phyloP scores from a whole-genome alignment of 1,140 invertebrate genomes.

The Drosophila athabasca region DNA sequence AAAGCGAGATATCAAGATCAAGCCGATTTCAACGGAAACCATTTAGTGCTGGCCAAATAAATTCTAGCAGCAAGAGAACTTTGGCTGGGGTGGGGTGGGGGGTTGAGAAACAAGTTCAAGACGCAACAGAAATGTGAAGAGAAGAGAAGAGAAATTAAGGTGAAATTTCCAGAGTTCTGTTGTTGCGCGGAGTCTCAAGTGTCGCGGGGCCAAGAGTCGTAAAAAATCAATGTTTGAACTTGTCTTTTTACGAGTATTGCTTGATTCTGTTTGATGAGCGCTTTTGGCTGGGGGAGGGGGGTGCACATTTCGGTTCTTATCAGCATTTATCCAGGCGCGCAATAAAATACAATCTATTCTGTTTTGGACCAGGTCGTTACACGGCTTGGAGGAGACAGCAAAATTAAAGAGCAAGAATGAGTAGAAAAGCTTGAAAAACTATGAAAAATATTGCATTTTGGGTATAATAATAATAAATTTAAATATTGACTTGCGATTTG shows the following conservation, averaged over 20 bases:
- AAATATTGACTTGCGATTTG: too few species aligned
- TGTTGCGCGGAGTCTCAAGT: slow-evolving; percentile 29
- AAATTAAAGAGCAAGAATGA: too few species aligned
- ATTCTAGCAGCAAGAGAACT: slow-evolving; percentile 28
- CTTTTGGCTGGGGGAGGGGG: background rate
- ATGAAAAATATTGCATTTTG: too few species aligned
- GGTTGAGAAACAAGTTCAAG: slow-evolving; percentile 43
- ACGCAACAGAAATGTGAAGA: background rate
- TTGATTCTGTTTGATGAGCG: slow-evolving; percentile 28
- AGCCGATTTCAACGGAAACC: slow-evolving; percentile 53
- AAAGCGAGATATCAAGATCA: slow-evolving; percentile 50
- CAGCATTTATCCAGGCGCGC: slow-evolving; percentile 48
- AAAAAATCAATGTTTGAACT: slow-evolving; percentile 55
- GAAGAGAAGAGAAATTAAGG: slow-evolving; percentile 34
- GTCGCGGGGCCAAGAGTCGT: slow-evolving; percentile 11
- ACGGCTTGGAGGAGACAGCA: slow-evolving; percentile 5
- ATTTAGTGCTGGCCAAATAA: slow-evolving; percentile 52
- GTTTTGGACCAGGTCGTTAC: slow-evolving; percentile 36
- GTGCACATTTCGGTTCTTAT: slow-evolving; percentile 35
- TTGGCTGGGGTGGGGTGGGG: background rate
- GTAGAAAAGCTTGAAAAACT: too few species aligned
- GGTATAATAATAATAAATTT: too few species aligned
- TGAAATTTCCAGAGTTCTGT: slow-evolving; percentile 21
- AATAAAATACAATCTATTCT: slow-evolving; percentile 50
- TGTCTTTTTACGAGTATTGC: slow-evolving; percentile 35